phyloP scores from a whole-genome alignment of 1,140 invertebrate species.

The Cotesia vestalis region DNA sequence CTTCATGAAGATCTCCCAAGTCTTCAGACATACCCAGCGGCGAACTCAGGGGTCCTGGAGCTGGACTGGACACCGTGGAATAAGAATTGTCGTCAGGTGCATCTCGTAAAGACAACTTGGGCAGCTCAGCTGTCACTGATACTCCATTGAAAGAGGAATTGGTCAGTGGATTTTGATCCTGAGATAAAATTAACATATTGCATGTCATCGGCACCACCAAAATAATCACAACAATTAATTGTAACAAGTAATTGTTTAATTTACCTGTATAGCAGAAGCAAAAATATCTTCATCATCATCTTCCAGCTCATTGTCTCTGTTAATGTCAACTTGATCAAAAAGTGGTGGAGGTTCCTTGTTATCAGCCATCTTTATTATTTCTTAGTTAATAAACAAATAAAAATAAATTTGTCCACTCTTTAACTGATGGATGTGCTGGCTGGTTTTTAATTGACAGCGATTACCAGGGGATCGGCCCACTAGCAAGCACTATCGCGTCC shows the following conservation, averaged over 20 bases:
- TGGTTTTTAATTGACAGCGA: no score
- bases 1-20: slow-evolving; percentile 61
- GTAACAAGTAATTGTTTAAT: not conserved
- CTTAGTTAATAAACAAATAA: no score
- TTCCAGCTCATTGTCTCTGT: slow-evolving; percentile 70
- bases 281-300: slow-evolving; percentile 83
- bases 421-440: no score
- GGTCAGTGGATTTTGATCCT: slow-evolving; percentile 56
- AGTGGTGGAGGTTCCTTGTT: slow-evolving; percentile 74
- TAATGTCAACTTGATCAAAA: slow-evolving; percentile 74
- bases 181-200: not conserved
- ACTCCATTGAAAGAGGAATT: slow-evolving; percentile 57
- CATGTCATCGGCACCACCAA: not conserved
- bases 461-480: no score
- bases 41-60: slow-evolving; percentile 56
- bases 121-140: slow-evolving; percentile 53
- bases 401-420: no score
- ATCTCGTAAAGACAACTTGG: slow-evolving; percentile 58
- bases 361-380: slow-evolving; percentile 67
- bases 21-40: slow-evolving; percentile 53
- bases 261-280: slow-evolving; percentile 79
- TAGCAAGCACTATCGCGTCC: no score
- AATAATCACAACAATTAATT: not conserved
- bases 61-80: slow-evolving; percentile 57
- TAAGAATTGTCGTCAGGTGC: slow-evolving; percentile 56